phyloP scores from a whole-genome alignment of 2,888 invertebrate genomes.

The Agrotis puta region DNA sequence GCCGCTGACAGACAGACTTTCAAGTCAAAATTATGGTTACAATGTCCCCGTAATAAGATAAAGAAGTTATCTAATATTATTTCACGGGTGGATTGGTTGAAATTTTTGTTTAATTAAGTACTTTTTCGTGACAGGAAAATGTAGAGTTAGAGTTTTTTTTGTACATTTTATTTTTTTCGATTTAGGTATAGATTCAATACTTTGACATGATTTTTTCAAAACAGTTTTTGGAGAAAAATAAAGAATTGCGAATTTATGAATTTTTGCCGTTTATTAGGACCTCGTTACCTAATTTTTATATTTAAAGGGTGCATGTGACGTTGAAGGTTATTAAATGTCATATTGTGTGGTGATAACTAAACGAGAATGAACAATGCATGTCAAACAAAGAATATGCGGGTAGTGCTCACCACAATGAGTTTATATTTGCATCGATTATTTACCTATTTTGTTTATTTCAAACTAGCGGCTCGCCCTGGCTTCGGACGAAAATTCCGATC shows the following conservation, averaged over 20 bases:
- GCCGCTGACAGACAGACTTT: constrained; percentile 67
- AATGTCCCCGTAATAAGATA: constrained; percentile 55
- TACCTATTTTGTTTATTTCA: constrained; percentile 8
- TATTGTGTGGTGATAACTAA: constrained; percentile 41
- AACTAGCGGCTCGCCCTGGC: no score
- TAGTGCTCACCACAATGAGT: constrained; percentile 21
- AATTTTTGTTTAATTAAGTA: constrained; percentile 48
- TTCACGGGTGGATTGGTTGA: constrained; percentile 42
- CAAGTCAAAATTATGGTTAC: constrained; percentile 66
- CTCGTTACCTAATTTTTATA: no score
- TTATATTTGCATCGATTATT: constrained; percentile 34
- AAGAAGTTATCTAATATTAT: constrained; percentile 62
- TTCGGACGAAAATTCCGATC: no score
- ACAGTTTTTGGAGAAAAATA: no score
- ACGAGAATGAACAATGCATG: constrained; percentile 41
- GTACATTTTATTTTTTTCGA: background rate
- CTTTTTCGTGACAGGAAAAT: constrained; percentile 7
- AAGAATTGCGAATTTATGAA: no score
- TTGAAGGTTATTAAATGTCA: background rate
- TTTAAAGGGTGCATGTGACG: no score
- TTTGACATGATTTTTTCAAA: no score
- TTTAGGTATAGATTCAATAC: no score
- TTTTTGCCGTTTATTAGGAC: no score
- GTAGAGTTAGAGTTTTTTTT: background rate
- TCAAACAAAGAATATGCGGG: constrained; percentile 61